Evolutionary conservation across 2,113 vertebrate species (phyloP), one percentile per base, ranked within the genome.

Genomic region (Nesogale talazaci): DNA sequence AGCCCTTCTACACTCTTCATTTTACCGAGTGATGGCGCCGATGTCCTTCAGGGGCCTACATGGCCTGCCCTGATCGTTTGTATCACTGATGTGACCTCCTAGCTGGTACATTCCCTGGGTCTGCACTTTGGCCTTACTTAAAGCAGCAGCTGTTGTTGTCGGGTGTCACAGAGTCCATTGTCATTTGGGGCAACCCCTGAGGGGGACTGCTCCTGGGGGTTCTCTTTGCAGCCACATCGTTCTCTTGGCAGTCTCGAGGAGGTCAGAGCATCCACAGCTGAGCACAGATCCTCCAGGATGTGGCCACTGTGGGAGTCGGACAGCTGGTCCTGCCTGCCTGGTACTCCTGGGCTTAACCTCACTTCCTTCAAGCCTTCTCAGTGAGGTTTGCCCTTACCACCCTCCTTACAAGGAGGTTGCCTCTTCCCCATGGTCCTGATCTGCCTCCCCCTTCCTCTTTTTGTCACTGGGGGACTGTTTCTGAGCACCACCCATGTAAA

Each of bases 91-190:
- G 5, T 29, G 38, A 46, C 34, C 22, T 23, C 2, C 40, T 69
- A 0, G 0, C 40, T 69, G 0, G 0, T 7, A 25, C 16, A 17
- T 16, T 2, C 29, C 14, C 8, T 3, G 12, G n/a, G 17, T 27
- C 10, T 25, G 25, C 6, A 9, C 3, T n/a, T 27, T 14, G 23
- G 23, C 36, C 17, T 88, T 29, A n/a, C 0, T n/a, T 69, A 17
- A 3, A n/a, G 65, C 19, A 19, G 16, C 14, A 12, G 46, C 46
- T 52, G 10, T 52, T 6, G 46, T 52, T 52, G 46, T 52, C 20
- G 6, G 31, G 20, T 70, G 69, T n/a, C n/a, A 3, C 7, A 34
- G n/a, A 70, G 69, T 31, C 15, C 5, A 34, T 20, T 34, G 6
- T 52, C 14, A 52, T 12, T 52, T 52, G 46, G 10, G 42, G 5